phyloP scores from a whole-genome alignment of 2,888 invertebrate genomes.

The Carcina quercana region DNA sequence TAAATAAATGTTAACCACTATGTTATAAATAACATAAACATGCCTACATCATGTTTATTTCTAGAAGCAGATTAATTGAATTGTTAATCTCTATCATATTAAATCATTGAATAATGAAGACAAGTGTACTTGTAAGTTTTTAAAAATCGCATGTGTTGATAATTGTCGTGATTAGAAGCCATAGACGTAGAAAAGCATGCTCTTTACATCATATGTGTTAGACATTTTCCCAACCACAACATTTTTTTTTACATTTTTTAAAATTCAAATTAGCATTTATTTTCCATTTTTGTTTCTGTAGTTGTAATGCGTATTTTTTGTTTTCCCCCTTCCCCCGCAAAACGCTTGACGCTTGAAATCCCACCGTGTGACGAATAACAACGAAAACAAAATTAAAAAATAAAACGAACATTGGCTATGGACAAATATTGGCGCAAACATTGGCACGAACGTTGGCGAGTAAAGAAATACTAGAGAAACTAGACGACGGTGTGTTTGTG shows the following conservation, averaged over 20 bases:
- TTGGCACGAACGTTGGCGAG: conserved; percentile 37
- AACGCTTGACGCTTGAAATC: conserved; percentile 72
- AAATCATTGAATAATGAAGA: no score
- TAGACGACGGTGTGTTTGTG: conserved; percentile 71
- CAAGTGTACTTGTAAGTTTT: conserved; percentile 30
- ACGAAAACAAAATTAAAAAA: conserved; percentile 31
- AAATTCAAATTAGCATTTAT: conserved; percentile 26
- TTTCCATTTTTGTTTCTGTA: conserved; percentile 63
- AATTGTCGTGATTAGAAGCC: conserved; percentile 48
- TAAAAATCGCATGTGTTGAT: conserved; percentile 31
- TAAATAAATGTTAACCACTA: no score
- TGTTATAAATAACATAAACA: no score
- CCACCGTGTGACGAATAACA: conserved; percentile 64
- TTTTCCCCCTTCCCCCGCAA: conserved; percentile 64
- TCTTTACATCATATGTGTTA: conserved; percentile 48
- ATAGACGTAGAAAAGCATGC: conserved; percentile 66
- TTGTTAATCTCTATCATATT: no score
- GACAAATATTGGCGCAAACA: conserved; percentile 9
- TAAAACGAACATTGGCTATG: no score
- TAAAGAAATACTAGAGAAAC: conserved; percentile 66
- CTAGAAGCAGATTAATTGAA: no score
- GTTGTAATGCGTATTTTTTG: conserved; percentile 74
- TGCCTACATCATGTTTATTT: no score
- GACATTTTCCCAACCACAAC: conserved; percentile 73
- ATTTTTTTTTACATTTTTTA: conserved; percentile 21